Evolutionary conservation across 2,888 invertebrate species (phyloP), one percentile per base, ranked within the genome.

Genomic region (Prenolepis imparis): DNA sequence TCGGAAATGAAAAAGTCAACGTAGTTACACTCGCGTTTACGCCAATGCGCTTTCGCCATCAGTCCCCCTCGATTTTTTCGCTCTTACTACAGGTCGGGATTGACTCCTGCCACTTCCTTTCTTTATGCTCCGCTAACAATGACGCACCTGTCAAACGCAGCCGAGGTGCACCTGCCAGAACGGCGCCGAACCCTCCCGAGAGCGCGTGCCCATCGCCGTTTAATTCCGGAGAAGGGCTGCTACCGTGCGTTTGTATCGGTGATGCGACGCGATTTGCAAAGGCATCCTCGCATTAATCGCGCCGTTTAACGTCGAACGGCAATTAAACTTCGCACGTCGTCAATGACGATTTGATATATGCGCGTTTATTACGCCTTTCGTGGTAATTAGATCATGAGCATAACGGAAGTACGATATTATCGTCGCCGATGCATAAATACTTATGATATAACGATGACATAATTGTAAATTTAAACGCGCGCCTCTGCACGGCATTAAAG

Each of bases 81-180:
- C 36, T 39, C 57, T 67, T 66, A 57, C 57, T 28, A 24, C 48
- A 48, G 44, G 52, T 55, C 28, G 63, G 70, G 81, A 85, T 57
- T 73, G 85, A 77, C 77, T 84, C 72, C 72, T 44, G 77, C 68
- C 83, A 82, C 70, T 82, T 87, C 70, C 80, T 78, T 80, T 73
- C 70, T 82, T 86, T 84, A 84, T 84, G 72, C 83, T 84, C 61
- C 48, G 44, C 44, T 78, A 55, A 88, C 90, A 86, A 88, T 86
- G 85, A 87, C 73, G 86, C 88, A 90, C 86, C 91, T 90, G 91
- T 89, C 88, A 90, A 83, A 86, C 64, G 72, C 84, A 87, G 86
- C 80, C 55, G 80, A 66, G 44, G 70, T 61, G 77, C 86, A 90
- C 87, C 89, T 89, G 88, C 77, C 57, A 77, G 75, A 72, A 70